Evolutionary conservation across 2,797 vertebrate species (phyloP).

Genomic region (Picus viridis): DNA sequence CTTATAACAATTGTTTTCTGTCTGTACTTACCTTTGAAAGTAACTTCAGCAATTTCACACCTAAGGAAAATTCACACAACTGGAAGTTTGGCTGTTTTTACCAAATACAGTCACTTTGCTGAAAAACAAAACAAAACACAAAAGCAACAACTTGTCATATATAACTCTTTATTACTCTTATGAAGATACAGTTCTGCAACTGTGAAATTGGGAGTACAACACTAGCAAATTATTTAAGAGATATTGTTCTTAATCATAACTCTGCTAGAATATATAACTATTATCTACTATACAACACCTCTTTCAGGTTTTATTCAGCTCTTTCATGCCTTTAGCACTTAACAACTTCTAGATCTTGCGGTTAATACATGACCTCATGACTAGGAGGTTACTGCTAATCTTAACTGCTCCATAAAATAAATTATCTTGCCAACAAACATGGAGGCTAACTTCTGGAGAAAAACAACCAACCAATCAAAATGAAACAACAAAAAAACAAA

Average conservation of each 20-base stretch:
- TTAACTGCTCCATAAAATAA: not conserved
- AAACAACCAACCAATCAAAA: not conserved
- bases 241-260: not conserved
- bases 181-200: not conserved
- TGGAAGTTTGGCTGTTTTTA: not conserved
- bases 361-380: slow-evolving; percentile 23
- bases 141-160: not conserved
- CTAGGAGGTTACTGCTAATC: not conserved
- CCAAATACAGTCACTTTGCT: not conserved
- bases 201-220: not conserved
- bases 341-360: not conserved
- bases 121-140: not conserved
- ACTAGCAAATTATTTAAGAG: not conserved
- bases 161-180: not conserved
- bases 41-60: not conserved
- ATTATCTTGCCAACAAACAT: not conserved
- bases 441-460: not conserved
- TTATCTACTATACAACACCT: not conserved
- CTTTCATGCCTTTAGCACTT: not conserved
- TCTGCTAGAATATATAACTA: not conserved
- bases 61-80: not conserved
- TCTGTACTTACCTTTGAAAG: not conserved
- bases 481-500: too few relatives aligned
- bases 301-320: not conserved
- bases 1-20: not conserved